Percentiles rank a stretch among this genome's conserved stretches.
phyloP scores from a whole-genome alignment of 2,113 vertebrate genomes.

The Pagrus major region DNA sequence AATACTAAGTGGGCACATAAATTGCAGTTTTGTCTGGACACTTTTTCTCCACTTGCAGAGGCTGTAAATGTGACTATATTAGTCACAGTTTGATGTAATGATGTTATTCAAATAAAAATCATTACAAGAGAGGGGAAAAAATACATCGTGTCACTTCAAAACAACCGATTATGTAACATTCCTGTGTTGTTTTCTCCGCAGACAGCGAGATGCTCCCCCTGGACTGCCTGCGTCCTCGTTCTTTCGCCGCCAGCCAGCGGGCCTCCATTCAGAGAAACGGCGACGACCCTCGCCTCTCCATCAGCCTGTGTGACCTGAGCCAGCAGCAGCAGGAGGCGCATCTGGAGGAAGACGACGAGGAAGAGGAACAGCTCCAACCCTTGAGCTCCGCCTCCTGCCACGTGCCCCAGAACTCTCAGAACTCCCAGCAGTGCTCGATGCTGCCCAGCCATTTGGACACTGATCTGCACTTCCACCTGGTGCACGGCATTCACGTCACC shows the following conservation, averaged over 20 bases:
- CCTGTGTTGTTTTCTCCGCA: slow-evolving; percentile 65
- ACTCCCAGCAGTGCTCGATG: slow-evolving; percentile 90
- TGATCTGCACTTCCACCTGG: slow-evolving; percentile 91
- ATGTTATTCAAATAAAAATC: not conserved
- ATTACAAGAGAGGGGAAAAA: not conserved
- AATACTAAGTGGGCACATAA: slow-evolving; percentile 32
- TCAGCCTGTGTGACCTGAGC: slow-evolving; percentile 93
- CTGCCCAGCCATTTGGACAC: slow-evolving; percentile 88
- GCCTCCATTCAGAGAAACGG: slow-evolving; percentile 86
- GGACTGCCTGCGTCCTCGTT: slow-evolving; percentile 89
- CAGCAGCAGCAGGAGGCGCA: slow-evolving; percentile 80
- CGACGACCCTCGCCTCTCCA: slow-evolving; percentile 88
- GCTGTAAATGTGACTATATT: slow-evolving; percentile 9
- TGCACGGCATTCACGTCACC: slow-evolving; percentile 88
- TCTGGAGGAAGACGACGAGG: slow-evolving; percentile 79
- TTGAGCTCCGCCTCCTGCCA: slow-evolving; percentile 84
- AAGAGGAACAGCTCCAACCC: slow-evolving; percentile 84
- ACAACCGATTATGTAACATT: slow-evolving; percentile 39
- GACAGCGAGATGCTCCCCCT: slow-evolving; percentile 92
- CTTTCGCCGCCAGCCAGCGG: slow-evolving; percentile 88
- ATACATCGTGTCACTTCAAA: slow-evolving; percentile 12
- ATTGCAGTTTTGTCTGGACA: not conserved
- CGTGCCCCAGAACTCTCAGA: slow-evolving; percentile 93
- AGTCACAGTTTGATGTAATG: not conserved
- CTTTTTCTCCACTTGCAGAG: slow-evolving; percentile 3